A percentile compares a stretch with the other conserved stretches of the same genome.
Evolutionary conservation across 2,797 vertebrate genomes (phyloP).

Genomic region (Gastrophryne carolinensis): DNA sequence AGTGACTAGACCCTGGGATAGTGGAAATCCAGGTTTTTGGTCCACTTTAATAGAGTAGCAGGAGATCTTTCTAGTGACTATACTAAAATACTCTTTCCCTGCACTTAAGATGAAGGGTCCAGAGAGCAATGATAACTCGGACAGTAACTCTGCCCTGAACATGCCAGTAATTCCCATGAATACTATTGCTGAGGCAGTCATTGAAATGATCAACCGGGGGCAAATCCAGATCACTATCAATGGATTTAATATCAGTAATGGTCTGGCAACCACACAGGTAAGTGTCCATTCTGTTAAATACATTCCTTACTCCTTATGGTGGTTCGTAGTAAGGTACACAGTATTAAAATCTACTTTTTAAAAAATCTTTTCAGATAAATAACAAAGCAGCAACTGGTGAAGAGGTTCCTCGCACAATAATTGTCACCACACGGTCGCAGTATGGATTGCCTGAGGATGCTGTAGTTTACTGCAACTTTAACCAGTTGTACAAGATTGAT

Average conservation of each 20-base stretch:
- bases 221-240: slow-evolving; percentile 99
- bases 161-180: slow-evolving; percentile 99
- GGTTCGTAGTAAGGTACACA: too few species aligned
- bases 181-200: slow-evolving; percentile 96
- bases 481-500: slow-evolving; percentile 98
- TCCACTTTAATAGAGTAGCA: too few species aligned
- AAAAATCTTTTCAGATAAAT: slow-evolving; percentile 77
- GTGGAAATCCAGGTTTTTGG: too few species aligned
- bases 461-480: slow-evolving; percentile 98
- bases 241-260: slow-evolving; percentile 95
- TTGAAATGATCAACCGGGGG: slow-evolving; percentile 98
- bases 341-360: background rate
- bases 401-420: slow-evolving; percentile 94
- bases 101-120: slow-evolving; percentile 87
- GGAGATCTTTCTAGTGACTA: background rate
- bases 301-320: too few species aligned
- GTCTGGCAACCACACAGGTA: slow-evolving; percentile 97
- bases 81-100: background rate
- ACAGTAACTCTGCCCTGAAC: slow-evolving; percentile 85
- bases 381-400: slow-evolving; percentile 98
- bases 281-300: too few species aligned
- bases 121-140: slow-evolving; percentile 83
- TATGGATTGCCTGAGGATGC: slow-evolving; percentile 98
- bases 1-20: too few species aligned
- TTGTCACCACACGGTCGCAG: slow-evolving; percentile 96